These are phyloP conservation scores for Hapalemur alaotrensis DNA, from an alignment of 2,797 vertebrate genomes.

Conservation along the genomic window DNA sequence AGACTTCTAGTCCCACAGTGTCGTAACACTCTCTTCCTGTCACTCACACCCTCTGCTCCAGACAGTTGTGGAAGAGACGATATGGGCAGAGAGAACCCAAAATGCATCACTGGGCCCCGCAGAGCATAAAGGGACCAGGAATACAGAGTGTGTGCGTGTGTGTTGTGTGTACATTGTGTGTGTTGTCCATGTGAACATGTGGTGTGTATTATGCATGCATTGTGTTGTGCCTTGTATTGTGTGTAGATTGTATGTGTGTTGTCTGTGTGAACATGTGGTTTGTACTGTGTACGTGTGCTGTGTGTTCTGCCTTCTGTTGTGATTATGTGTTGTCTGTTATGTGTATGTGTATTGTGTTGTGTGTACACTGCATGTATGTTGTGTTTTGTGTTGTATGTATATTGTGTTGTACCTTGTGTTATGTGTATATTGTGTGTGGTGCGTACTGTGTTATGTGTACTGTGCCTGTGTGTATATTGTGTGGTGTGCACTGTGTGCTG, in stretches of 20 bases:
- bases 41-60: not conserved
- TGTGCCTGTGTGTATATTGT: too few species aligned
- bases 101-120: accelerated
- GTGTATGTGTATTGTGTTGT: too few species aligned
- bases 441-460: too few species aligned
- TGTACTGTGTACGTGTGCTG: not conserved
- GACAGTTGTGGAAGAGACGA: not conserved
- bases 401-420: not conserved
- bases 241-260: too few species aligned
- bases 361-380: too few species aligned
- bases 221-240: too few species aligned
- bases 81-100: not conserved
- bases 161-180: not conserved
- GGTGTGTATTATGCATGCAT: too few species aligned
- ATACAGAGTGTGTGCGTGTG: too few species aligned
- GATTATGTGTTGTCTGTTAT: not conserved
- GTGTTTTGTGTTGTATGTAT: too few species aligned
- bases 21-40: not conserved
- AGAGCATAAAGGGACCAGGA: not conserved
- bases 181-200: too few species aligned
- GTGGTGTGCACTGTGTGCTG: not conserved
- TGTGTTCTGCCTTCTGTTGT: not conserved
- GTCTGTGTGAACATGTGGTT: too few species aligned
- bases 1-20: accelerated
- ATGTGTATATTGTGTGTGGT: too few species aligned